These are phyloP conservation scores for Trissonchulus latispiculum DNA, from an alignment of 2,888 invertebrate species.

Conservation along the genomic window DNA sequence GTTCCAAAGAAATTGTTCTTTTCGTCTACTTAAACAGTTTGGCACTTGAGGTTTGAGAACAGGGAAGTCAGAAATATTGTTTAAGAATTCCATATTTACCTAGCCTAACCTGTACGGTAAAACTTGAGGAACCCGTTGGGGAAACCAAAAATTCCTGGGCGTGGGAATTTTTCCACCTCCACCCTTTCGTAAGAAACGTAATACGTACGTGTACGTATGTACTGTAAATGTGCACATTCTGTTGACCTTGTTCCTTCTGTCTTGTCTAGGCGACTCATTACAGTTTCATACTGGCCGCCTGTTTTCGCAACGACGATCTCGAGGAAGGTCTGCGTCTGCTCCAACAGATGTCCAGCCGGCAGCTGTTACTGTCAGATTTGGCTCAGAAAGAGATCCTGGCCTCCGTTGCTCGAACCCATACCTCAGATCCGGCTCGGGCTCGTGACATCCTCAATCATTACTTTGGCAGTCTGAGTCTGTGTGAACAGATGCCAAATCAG, in stretches of 20 bases:
- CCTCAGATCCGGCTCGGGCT: background rate
- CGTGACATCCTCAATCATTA: background rate
- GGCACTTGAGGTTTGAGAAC: too few species aligned
- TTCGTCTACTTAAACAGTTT: too few species aligned
- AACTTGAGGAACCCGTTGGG: too few species aligned
- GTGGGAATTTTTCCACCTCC: too few species aligned
- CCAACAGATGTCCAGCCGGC: background rate
- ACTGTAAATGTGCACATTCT: too few species aligned
- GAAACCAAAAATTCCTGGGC: too few species aligned
- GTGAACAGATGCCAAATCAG: background rate
- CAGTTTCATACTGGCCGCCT: background rate
- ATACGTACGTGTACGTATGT: background rate
- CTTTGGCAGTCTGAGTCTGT: background rate
- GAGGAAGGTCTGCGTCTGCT: background rate
- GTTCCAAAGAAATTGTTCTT: too few species aligned
- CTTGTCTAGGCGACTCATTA: background rate
- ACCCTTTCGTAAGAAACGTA: too few species aligned
- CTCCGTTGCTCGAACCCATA: background rate
- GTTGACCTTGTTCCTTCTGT: background rate
- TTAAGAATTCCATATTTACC: too few species aligned
- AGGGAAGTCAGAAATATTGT: too few species aligned
- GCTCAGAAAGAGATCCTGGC: background rate
- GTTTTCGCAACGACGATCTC: background rate
- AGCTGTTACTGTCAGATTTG: background rate
- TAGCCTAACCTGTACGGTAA: too few species aligned